Evolutionary conservation across 2,113 vertebrate genomes (phyloP).

Genomic region (Pseudonaja textilis): DNA sequence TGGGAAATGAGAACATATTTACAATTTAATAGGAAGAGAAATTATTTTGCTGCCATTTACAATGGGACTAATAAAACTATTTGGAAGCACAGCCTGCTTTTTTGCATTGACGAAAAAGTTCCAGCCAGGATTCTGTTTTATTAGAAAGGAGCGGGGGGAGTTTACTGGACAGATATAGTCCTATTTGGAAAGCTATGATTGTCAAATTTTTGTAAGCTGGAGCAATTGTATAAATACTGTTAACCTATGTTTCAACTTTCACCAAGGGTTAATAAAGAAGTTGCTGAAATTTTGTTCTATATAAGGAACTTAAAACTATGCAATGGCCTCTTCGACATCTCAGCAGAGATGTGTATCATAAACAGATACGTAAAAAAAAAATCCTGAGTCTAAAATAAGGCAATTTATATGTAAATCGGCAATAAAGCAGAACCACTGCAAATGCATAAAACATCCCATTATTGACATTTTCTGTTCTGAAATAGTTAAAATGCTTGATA

Average conservation of each 20-base stretch:
- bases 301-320: slow-evolving; percentile 84
- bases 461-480: slow-evolving; percentile 91
- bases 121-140: slow-evolving; percentile 45
- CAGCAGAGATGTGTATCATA: slow-evolving; percentile 89
- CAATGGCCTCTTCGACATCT: slow-evolving; percentile 86
- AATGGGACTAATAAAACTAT: slow-evolving; percentile 44
- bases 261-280: slow-evolving; percentile 85
- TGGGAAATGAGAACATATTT: slow-evolving; percentile 49
- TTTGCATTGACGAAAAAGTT: slow-evolving; percentile 60
- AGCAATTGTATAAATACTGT: slow-evolving; percentile 73
- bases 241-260: slow-evolving; percentile 81
- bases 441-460: slow-evolving; percentile 93
- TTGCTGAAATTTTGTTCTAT: slow-evolving; percentile 79
- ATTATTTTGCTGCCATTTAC: slow-evolving; percentile 50
- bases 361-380: slow-evolving; percentile 89
- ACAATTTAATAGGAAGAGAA: slow-evolving; percentile 45
- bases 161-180: slow-evolving; percentile 52
- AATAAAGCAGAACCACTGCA: slow-evolving; percentile 96
- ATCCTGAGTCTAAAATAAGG: slow-evolving; percentile 96
- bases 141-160: slow-evolving; percentile 44
- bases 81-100: slow-evolving; percentile 50
- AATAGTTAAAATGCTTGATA: slow-evolving; percentile 97
- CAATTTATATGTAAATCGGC: slow-evolving; percentile 99
- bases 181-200: slow-evolving; percentile 60
- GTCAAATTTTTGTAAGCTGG: slow-evolving; percentile 65